Evolutionary conservation across 64 coral and sea anemone genomes (phyloP).

Genomic region (Porites lutea): DNA sequence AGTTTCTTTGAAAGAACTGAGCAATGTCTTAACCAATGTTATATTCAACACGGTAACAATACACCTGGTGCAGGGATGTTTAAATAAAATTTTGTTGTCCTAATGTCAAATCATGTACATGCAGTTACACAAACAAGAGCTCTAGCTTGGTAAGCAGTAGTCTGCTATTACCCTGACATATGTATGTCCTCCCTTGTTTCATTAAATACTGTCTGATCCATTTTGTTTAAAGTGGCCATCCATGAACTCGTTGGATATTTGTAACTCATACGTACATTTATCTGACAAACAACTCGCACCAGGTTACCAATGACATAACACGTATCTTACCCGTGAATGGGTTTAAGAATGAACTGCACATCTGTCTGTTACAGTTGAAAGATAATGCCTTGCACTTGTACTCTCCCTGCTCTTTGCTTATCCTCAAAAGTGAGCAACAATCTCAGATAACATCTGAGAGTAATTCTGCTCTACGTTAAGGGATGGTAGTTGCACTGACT

Average conservation of each 20-base stretch:
- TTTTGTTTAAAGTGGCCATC: neutral
- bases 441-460: constrained; percentile 80
- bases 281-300: neutral
- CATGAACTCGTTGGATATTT: neutral
- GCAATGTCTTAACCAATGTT: neutral
- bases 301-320: neutral
- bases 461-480: constrained; percentile 87
- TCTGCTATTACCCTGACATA: neutral
- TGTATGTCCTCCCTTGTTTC: too few relatives aligned
- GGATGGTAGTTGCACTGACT: constrained; percentile 77
- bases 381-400: neutral
- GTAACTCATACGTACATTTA: neutral
- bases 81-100: neutral
- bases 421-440: constrained; percentile 70
- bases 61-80: neutral
- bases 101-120: neutral
- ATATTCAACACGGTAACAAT: neutral
- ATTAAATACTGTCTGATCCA: constrained; percentile 9
- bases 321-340: neutral
- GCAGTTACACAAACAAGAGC: constrained; percentile 10
- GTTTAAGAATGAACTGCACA: neutral
- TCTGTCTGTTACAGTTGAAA: neutral
- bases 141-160: neutral
- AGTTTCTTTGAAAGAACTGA: neutral
- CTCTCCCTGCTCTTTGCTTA: neutral